Conservation (phyloP, 2,113 vertebrate species). For the Pterocles burchelli region DNA sequence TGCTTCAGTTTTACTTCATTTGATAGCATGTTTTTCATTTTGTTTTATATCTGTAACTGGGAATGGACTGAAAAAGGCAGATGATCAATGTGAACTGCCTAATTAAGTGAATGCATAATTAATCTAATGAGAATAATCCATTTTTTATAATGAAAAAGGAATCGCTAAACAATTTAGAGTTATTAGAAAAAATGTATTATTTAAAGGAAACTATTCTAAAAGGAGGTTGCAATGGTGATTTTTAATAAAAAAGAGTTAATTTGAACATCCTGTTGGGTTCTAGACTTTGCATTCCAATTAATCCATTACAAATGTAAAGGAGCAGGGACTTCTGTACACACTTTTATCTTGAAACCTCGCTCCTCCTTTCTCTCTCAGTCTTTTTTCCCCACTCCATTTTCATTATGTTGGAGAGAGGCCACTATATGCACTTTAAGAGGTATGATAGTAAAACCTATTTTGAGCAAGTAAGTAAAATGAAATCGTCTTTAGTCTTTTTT, state of each 20-base stretch:
- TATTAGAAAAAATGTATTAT: conserved; percentile 60
- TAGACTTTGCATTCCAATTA: background rate
- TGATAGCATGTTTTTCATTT: background rate
- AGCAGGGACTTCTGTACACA: background rate
- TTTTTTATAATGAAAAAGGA: conserved; percentile 48
- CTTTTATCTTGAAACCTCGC: background rate
- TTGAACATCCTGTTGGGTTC: conserved; percentile 3
- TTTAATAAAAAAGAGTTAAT: conserved; percentile 47
- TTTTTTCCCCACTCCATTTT: background rate
- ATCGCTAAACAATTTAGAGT: conserved; percentile 19
- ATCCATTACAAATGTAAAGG: background rate
- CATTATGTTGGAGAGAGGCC: background rate
- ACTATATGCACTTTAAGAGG: background rate
- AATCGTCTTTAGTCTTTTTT: background rate
- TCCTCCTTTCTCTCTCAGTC: background rate
- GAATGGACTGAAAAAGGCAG: background rate
- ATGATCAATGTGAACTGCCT: conserved; percentile 14
- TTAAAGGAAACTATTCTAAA: conserved; percentile 46
- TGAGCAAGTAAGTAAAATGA: background rate
- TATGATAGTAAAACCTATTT: background rate
- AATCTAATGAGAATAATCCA: conserved; percentile 56
- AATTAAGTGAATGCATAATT: conserved; percentile 48
- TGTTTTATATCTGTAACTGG: background rate
- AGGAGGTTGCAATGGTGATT: background rate
- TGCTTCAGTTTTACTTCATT: background rate